A percentile compares a stretch with the other conserved stretches of the same genome.
Conservation (phyloP, 2,888 invertebrate genomes). For the Stramonita haemastoma region DNA sequence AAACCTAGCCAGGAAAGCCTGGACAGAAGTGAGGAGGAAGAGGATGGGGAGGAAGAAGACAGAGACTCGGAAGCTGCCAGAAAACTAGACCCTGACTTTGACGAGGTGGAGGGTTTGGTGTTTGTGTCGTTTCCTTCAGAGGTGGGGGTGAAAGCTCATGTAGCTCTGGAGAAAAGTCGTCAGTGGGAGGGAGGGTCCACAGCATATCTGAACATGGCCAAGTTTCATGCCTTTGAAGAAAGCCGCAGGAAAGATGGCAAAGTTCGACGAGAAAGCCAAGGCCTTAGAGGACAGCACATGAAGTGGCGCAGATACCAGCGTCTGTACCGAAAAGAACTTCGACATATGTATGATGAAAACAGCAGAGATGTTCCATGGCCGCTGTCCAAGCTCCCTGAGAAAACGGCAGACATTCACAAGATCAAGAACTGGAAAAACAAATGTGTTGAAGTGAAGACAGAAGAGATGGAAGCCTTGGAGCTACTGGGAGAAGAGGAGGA, state of each 20-base stretch:
- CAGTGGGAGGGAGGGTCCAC: slow-evolving; percentile 58
- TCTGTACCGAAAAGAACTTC: slow-evolving; percentile 60
- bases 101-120: slow-evolving; percentile 68
- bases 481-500: slow-evolving; percentile 59
- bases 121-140: slow-evolving; percentile 69
- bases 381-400: slow-evolving; percentile 47
- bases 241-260: slow-evolving; percentile 52
- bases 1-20: not conserved
- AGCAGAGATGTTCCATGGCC: slow-evolving; percentile 33
- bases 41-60: slow-evolving; percentile 40
- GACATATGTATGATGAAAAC: slow-evolving; percentile 32
- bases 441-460: slow-evolving; percentile 41
- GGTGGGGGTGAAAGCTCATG: slow-evolving; percentile 65
- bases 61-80: slow-evolving; percentile 39
- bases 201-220: slow-evolving; percentile 56
- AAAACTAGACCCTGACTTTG: slow-evolving; percentile 66
- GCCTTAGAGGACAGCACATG: slow-evolving; percentile 67
- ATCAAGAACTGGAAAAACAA: slow-evolving; percentile 73
- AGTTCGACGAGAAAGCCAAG: slow-evolving; percentile 50
- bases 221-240: slow-evolving; percentile 55
- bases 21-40: slow-evolving; percentile 33
- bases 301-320: slow-evolving; percentile 65
- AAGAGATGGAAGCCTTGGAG: slow-evolving; percentile 52
- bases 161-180: slow-evolving; percentile 61
- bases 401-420: slow-evolving; percentile 68